A percentile compares a stretch with the other conserved stretches of the same genome.
phyloP scores from a whole-genome alignment of 2,888 invertebrate genomes.

The Dusona sp. region DNA sequence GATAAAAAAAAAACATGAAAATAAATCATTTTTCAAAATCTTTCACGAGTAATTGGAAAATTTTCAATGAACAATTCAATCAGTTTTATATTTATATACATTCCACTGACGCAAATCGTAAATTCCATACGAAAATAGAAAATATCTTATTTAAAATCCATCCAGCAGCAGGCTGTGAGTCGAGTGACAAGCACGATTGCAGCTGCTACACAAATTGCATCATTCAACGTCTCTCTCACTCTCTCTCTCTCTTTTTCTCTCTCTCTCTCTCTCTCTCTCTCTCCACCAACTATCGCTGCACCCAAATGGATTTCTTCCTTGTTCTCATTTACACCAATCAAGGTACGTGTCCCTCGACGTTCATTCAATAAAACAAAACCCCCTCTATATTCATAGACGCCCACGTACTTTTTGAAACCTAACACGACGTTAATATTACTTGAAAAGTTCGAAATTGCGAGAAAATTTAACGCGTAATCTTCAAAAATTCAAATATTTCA shows the following conservation, averaged over 20 bases:
- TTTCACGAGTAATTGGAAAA: background rate
- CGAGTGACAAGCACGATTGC: background rate
- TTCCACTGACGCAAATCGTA: background rate
- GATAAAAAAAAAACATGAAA: background rate
- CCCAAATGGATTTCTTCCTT: slow-evolving; percentile 41
- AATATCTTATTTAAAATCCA: background rate
- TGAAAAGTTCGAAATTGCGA: no score
- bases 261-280: slow-evolving; percentile 36
- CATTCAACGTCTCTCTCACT: background rate
- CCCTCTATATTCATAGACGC: background rate
- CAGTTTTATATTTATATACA: background rate
- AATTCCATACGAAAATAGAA: slow-evolving; percentile 15
- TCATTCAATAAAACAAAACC: slow-evolving; percentile 53
- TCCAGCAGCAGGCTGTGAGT: background rate
- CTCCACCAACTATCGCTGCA: slow-evolving; percentile 17
- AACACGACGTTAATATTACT: no score
- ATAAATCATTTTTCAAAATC: background rate
- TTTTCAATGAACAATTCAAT: background rate
- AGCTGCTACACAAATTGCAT: slow-evolving; percentile 6
- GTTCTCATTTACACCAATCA: slow-evolving; percentile 37
- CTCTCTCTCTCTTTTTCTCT: slow-evolving; percentile 20
- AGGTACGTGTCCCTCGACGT: slow-evolving; percentile 8
- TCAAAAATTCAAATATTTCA: no score
- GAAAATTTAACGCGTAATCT: no score
- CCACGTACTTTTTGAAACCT: no score